Evolutionary conservation across 1,140 invertebrate genomes (phyloP).

Genomic region (Lepidurus arcticus): DNA sequence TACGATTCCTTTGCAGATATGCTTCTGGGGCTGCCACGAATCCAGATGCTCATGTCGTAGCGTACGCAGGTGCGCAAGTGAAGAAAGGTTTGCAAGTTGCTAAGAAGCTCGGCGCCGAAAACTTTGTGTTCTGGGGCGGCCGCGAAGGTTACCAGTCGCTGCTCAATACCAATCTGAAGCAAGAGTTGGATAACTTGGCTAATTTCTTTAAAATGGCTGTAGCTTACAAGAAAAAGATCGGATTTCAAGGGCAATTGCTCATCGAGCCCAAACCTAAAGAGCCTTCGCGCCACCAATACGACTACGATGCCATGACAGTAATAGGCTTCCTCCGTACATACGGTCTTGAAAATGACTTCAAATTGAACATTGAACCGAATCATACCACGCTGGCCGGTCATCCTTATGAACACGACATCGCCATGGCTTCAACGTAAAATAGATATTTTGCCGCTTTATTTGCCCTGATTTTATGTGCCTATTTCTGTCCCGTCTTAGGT

Average conservation of each 20-base stretch:
- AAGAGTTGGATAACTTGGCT: conserved; percentile 57
- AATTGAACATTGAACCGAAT: conserved; percentile 56
- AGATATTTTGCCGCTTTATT: neutral
- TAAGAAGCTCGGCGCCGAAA: conserved; percentile 55
- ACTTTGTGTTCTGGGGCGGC: conserved; percentile 57
- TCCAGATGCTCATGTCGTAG: conserved; percentile 53
- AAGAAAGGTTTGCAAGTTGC: conserved; percentile 60
- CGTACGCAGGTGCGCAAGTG: conserved; percentile 56
- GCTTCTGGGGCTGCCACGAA: conserved; percentile 56
- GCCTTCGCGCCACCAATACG: conserved; percentile 52
- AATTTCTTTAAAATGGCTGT: conserved; percentile 56
- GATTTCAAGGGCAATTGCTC: conserved; percentile 57
- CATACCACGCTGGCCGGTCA: conserved; percentile 52
- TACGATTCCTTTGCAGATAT: conserved; percentile 46
- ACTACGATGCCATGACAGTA: conserved; percentile 58
- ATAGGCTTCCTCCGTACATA: conserved; percentile 58
- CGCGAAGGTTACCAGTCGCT: conserved; percentile 56
- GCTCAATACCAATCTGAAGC: conserved; percentile 55
- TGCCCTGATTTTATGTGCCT: conserved; percentile 40
- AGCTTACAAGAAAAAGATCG: conserved; percentile 59
- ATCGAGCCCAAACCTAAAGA: conserved; percentile 52
- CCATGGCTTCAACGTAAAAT: conserved; percentile 47
- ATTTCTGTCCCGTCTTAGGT: conserved; percentile 40
- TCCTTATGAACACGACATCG: conserved; percentile 48
- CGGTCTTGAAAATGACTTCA: conserved; percentile 56